Percentiles rank a stretch among this genome's conserved stretches.
Conservation (phyloP, 1,140 invertebrate species). For the Drosophila bifasciata region DNA sequence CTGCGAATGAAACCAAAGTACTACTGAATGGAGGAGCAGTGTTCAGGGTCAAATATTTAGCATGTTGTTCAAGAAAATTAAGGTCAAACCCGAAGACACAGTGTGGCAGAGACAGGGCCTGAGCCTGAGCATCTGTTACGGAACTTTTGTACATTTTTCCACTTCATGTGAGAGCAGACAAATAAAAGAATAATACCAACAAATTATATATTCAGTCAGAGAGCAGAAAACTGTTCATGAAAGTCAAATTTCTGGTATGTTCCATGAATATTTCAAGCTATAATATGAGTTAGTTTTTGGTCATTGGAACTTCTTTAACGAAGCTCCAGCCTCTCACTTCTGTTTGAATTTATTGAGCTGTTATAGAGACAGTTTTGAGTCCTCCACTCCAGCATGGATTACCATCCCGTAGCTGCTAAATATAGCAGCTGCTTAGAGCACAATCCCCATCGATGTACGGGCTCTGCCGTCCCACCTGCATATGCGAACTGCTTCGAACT, state of each 20-base stretch:
- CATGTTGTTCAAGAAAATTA: conserved; percentile 54
- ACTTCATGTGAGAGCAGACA: conserved; percentile 42
- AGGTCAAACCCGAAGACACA: conserved; percentile 12
- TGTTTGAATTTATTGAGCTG: conserved; percentile 31
- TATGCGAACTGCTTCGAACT: conserved; percentile 19
- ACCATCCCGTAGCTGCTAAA: conserved; percentile 48
- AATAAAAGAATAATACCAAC: conserved; percentile 18
- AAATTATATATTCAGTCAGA: conserved; percentile 15
- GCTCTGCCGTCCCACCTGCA: conserved; percentile 31
- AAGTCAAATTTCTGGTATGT: conserved; percentile 9
- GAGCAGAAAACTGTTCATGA: conserved; percentile 12
- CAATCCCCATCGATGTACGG: conserved; percentile 23
- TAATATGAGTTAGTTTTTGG: conserved; percentile 5
- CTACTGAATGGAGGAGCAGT: conserved; percentile 30
- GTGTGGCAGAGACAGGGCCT: too few relatives aligned
- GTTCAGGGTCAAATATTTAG: conserved; percentile 56
- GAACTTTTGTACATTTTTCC: conserved; percentile 54
- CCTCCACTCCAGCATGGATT: conserved; percentile 16
- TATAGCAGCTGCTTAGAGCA: conserved; percentile 45
- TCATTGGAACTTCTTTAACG: too few relatives aligned
- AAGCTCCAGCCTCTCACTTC: too few relatives aligned
- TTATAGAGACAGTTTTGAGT: conserved; percentile 34
- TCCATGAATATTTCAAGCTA: not conserved
- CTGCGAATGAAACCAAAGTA: conserved; percentile 31
- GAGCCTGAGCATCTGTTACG: conserved; percentile 6